phyloP scores from a whole-genome alignment of 1,140 invertebrate species.

The Drosophila bocki region DNA sequence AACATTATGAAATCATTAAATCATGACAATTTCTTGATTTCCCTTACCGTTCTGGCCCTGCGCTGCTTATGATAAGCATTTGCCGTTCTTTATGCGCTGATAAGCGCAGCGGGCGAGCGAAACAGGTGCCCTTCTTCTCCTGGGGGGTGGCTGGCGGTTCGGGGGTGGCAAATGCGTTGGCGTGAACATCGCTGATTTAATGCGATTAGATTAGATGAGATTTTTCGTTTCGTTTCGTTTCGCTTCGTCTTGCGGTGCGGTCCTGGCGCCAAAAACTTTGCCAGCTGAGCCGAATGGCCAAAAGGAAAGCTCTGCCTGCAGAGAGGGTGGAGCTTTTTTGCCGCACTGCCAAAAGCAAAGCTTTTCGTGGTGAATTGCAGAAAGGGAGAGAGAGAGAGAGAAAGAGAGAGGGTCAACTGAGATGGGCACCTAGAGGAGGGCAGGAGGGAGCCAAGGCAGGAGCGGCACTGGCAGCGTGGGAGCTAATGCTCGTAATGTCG shows the following conservation, averaged over 20 bases:
- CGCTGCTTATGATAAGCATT: slow-evolving; percentile 38
- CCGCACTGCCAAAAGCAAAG: slow-evolving; percentile 41
- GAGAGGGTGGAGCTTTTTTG: slow-evolving; percentile 42
- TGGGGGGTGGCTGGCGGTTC: not conserved
- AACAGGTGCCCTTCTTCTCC: not conserved
- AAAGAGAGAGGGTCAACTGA: not conserved
- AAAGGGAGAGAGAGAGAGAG: slow-evolving; percentile 3
- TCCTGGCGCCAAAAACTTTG: slow-evolving; percentile 65
- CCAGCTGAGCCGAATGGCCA: slow-evolving; percentile 32
- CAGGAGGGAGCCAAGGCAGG: slow-evolving; percentile 3
- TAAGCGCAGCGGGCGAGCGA: slow-evolving; percentile 21
- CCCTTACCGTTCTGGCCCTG: not conserved
- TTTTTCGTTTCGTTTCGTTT: slow-evolving; percentile 42
- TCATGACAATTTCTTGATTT: not conserved
- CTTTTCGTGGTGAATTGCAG: slow-evolving; percentile 59
- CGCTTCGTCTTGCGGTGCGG: not conserved
- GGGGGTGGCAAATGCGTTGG: slow-evolving; percentile 7
- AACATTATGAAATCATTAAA: not conserved
- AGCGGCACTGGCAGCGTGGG: slow-evolving; percentile 34
- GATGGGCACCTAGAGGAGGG: not conserved
- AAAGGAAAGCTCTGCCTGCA: slow-evolving; percentile 39
- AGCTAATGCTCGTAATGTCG: slow-evolving; percentile 76
- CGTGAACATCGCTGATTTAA: slow-evolving; percentile 59
- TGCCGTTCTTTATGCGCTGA: slow-evolving; percentile 34
- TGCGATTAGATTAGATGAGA: slow-evolving; percentile 73